Percentiles rank a stretch among this genome's conserved stretches.
These are phyloP conservation scores for Acanthochromis polyacanthus DNA, from an alignment of 2,113 vertebrate genomes.

Conservation along the genomic window DNA sequence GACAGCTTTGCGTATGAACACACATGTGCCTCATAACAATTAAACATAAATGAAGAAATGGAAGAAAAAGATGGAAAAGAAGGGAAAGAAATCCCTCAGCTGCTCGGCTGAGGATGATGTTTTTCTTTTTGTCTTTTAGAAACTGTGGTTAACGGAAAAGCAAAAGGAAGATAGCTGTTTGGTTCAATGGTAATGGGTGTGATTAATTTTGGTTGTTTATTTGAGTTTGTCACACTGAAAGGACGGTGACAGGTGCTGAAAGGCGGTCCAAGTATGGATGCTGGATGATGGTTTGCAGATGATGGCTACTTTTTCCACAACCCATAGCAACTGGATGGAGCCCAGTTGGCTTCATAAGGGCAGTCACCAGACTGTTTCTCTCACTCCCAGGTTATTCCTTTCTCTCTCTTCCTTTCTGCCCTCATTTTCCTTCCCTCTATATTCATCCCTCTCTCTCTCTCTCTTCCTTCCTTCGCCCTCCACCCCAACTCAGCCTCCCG, in stretches of 20 bases:
- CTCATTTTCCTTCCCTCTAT: constrained; percentile 24
- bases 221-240: constrained; percentile 72
- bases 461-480: not conserved
- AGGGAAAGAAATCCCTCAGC: constrained; percentile 33
- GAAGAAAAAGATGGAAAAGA: constrained; percentile 3
- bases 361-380: constrained; percentile 50
- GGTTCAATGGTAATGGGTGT: constrained; percentile 61
- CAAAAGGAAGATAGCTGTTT: constrained; percentile 30
- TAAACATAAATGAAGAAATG: constrained; percentile 55
- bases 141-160: constrained; percentile 11
- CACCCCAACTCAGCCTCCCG: constrained; percentile 16
- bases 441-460: constrained; percentile 7
- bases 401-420: constrained; percentile 12
- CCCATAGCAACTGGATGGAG: constrained; percentile 55
- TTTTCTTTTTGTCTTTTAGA: constrained; percentile 8
- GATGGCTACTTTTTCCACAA: constrained; percentile 72
- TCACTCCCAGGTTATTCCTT: constrained; percentile 34
- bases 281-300: constrained; percentile 76
- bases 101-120: constrained; percentile 20
- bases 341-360: constrained; percentile 62
- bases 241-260: constrained; percentile 74
- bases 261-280: constrained; percentile 61
- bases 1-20: constrained; percentile 58
- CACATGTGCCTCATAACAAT: constrained; percentile 64
- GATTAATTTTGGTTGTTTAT: constrained; percentile 72